phyloP scores from a whole-genome alignment of 2,888 invertebrate species.

The Amphipoea lucens region DNA sequence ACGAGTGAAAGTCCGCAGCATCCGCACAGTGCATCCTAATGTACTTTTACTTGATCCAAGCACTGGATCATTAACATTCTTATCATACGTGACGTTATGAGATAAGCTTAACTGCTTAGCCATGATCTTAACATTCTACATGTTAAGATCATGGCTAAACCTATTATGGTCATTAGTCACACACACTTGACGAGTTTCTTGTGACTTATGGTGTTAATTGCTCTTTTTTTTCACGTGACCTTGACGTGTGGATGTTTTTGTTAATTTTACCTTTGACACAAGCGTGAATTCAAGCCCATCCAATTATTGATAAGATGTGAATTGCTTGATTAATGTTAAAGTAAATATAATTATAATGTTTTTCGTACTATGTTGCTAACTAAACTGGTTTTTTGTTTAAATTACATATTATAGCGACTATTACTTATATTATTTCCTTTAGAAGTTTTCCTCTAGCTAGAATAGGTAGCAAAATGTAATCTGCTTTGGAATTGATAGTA shows the following conservation, averaged over 20 bases:
- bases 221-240: slow-evolving; percentile 29
- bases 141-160: slow-evolving; percentile 75
- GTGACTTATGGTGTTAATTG: slow-evolving; percentile 50
- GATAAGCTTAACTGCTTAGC: slow-evolving; percentile 70
- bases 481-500: slow-evolving; percentile 30
- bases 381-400: slow-evolving; percentile 12
- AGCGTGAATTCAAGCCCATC: slow-evolving; percentile 11
- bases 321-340: slow-evolving; percentile 27
- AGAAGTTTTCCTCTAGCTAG: neutral
- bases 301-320: slow-evolving; percentile 29
- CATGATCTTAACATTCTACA: slow-evolving; percentile 12
- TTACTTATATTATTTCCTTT: neutral
- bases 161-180: slow-evolving; percentile 60
- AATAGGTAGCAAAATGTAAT: slow-evolving; percentile 20
- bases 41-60: slow-evolving; percentile 67
- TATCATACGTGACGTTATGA: slow-evolving; percentile 58
- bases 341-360: slow-evolving; percentile 33
- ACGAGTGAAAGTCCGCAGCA: slow-evolving; percentile 74
- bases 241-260: slow-evolving; percentile 17
- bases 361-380: neutral
- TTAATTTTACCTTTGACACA: slow-evolving; percentile 47
- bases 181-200: slow-evolving; percentile 41
- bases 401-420: neutral
- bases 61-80: slow-evolving; percentile 48
- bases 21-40: slow-evolving; percentile 68